phyloP scores from a whole-genome alignment of 2,797 vertebrate genomes.

The Sebastolobus alascanus region DNA sequence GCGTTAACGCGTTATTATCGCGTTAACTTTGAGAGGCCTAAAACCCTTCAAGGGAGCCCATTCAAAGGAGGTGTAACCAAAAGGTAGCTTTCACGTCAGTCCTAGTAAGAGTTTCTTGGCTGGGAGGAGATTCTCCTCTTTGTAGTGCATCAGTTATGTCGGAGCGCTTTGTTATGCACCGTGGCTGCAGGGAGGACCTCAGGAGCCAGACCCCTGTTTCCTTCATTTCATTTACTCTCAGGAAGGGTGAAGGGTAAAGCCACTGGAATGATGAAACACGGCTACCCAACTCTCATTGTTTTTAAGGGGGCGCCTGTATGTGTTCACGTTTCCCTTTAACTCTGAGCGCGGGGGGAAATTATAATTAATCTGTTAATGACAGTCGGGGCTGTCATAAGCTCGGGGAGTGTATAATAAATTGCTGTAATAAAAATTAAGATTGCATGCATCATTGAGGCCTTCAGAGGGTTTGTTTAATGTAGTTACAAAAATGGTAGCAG shows the following conservation, averaged over 20 bases:
- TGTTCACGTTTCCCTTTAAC: constrained; percentile 82
- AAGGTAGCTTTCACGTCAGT: constrained; percentile 56
- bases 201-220: constrained; percentile 56
- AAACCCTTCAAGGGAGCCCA: no score
- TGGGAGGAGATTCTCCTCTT: constrained; percentile 59
- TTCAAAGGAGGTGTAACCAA: constrained; percentile 60
- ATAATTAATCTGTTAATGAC: constrained; percentile 94
- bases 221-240: constrained; percentile 70
- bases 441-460: constrained; percentile 90
- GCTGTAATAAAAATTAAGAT: constrained; percentile 93
- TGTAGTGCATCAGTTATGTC: constrained; percentile 63
- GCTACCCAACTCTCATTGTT: constrained; percentile 77
- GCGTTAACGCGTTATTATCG: no score
- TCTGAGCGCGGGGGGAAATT: constrained; percentile 86
- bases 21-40: no score
- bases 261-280: constrained; percentile 70
- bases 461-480: constrained; percentile 91
- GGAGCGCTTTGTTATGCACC: constrained; percentile 68
- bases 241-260: constrained; percentile 77
- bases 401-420: constrained; percentile 90
- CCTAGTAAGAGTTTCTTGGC: constrained; percentile 52
- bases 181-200: constrained; percentile 66
- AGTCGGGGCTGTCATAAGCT: constrained; percentile 91
- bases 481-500: constrained; percentile 90
- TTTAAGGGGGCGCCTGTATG: constrained; percentile 70